Evolutionary conservation across 2,797 vertebrate species (phyloP).

Genomic region (Trachurus trachurus): DNA sequence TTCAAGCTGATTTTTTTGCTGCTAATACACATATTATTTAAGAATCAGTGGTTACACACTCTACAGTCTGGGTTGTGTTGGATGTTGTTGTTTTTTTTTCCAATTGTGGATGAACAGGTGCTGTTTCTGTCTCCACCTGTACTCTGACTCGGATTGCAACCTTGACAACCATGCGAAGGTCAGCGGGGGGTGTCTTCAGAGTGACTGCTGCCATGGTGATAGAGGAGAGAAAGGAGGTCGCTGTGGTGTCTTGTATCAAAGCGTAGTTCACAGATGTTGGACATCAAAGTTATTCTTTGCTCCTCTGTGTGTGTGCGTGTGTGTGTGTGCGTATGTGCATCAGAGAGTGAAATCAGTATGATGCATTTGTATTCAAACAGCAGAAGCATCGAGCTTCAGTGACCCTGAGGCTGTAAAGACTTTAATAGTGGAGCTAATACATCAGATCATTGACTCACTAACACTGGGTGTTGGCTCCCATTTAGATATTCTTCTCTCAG

Average conservation of each 20-base stretch:
- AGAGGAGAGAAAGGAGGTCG: constrained; percentile 38
- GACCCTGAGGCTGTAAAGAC: constrained; percentile 28
- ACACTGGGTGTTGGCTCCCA: background rate
- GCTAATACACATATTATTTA: background rate
- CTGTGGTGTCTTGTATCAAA: constrained; percentile 54
- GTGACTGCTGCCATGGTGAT: constrained; percentile 74
- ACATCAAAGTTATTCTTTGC: constrained; percentile 69
- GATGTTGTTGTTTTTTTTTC: constrained; percentile 24
- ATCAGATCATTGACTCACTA: constrained; percentile 18
- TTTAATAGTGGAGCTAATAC: background rate
- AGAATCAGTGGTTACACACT: background rate
- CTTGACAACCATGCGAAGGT: constrained; percentile 78
- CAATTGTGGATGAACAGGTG: constrained; percentile 31
- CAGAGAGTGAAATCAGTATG: constrained; percentile 21
- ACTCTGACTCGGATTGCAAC: constrained; percentile 73
- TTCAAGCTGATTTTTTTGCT: background rate
- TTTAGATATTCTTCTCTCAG: constrained; percentile 3
- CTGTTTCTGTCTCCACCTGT: constrained; percentile 51
- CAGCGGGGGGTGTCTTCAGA: constrained; percentile 49
- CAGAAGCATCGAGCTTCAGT: constrained; percentile 16
- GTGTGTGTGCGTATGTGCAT: constrained; percentile 14
- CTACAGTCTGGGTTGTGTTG: background rate
- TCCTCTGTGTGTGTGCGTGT: background rate
- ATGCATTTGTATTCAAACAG: constrained; percentile 40
- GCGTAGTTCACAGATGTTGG: constrained; percentile 60